A percentile compares a stretch with the other conserved stretches of the same genome.
These are phyloP conservation scores for Pseudomyrmex pallidus DNA, from an alignment of 1,140 invertebrate genomes.

Conservation along the genomic window DNA sequence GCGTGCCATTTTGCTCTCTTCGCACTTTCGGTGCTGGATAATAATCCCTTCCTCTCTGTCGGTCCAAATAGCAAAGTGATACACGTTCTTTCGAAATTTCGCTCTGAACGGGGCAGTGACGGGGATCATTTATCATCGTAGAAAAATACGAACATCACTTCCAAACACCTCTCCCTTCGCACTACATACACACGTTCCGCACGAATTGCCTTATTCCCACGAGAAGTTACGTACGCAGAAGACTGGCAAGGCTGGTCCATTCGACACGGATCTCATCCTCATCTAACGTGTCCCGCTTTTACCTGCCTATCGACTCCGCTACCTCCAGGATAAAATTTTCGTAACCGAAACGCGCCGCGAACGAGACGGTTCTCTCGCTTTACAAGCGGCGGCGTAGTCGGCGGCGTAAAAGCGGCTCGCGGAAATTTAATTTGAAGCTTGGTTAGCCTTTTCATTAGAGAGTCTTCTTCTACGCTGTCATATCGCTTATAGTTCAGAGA, in stretches of 20 bases:
- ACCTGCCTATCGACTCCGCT: conserved; percentile 23
- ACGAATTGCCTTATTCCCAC: conserved; percentile 67
- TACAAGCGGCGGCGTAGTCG: conserved; percentile 3
- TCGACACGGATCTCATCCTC: conserved; percentile 48
- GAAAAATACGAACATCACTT: conserved; percentile 58
- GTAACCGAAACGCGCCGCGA: conserved; percentile 26
- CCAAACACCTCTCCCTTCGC: conserved; percentile 17
- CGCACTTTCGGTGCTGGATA: neutral
- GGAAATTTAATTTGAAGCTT: conserved; percentile 51
- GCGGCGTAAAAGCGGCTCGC: conserved; percentile 15
- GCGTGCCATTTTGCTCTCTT: conserved; percentile 10
- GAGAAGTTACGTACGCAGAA: conserved; percentile 14
- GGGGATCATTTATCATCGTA: conserved; percentile 75
- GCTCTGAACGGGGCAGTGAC: conserved; percentile 53
- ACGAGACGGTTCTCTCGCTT: conserved; percentile 47
- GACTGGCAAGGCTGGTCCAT: conserved; percentile 36
- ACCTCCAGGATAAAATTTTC: conserved; percentile 53
- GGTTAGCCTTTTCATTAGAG: conserved; percentile 57
- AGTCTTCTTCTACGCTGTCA: conserved; percentile 42
- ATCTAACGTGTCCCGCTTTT: conserved; percentile 64
- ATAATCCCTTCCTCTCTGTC: conserved; percentile 4
- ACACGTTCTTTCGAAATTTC: conserved; percentile 53
- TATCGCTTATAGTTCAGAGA: conserved; percentile 1
- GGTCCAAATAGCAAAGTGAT: conserved; percentile 12
- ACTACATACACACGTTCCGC: conserved; percentile 44